These are phyloP conservation scores for Apodemia hepburni DNA, from an alignment of 2,888 invertebrate genomes.

Conservation along the genomic window DNA sequence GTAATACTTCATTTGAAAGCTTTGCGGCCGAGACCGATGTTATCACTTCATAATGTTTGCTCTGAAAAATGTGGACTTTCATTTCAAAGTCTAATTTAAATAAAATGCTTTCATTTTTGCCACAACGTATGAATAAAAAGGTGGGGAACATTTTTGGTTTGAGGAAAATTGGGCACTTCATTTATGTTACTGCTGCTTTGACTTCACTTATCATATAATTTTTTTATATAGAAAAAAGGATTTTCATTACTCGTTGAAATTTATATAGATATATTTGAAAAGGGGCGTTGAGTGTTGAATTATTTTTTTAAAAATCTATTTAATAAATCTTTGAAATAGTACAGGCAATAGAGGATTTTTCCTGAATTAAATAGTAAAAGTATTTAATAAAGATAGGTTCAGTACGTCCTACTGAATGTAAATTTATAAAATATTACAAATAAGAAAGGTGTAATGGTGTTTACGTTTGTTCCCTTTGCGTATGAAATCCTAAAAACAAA, in stretches of 20 bases:
- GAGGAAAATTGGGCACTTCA: neutral
- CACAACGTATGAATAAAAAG: neutral
- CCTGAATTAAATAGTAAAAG: too few relatives aligned
- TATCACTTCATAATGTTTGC: slow-evolving; percentile 48
- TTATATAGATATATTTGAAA: neutral
- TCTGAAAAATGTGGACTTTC: slow-evolving; percentile 39
- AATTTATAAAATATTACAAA: too few relatives aligned
- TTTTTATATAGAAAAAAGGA: neutral
- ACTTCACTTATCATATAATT: neutral
- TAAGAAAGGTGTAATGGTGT: too few relatives aligned
- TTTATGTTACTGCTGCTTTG: neutral
- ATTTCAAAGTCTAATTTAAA: slow-evolving; percentile 26
- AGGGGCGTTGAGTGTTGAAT: too few relatives aligned
- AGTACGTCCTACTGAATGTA: too few relatives aligned
- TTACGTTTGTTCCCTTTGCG: too few relatives aligned
- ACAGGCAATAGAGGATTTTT: too few relatives aligned
- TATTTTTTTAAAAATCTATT: too few relatives aligned
- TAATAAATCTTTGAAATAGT: too few relatives aligned
- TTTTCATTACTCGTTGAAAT: neutral
- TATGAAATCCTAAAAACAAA: too few relatives aligned
- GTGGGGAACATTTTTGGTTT: neutral
- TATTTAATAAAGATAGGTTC: too few relatives aligned
- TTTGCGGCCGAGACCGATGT: slow-evolving; percentile 44
- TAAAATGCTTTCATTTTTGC: slow-evolving; percentile 17
- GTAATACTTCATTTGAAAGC: slow-evolving; percentile 58